Evolutionary conservation across 2,888 invertebrate genomes (phyloP).

Genomic region (Prosapia bicincta): DNA sequence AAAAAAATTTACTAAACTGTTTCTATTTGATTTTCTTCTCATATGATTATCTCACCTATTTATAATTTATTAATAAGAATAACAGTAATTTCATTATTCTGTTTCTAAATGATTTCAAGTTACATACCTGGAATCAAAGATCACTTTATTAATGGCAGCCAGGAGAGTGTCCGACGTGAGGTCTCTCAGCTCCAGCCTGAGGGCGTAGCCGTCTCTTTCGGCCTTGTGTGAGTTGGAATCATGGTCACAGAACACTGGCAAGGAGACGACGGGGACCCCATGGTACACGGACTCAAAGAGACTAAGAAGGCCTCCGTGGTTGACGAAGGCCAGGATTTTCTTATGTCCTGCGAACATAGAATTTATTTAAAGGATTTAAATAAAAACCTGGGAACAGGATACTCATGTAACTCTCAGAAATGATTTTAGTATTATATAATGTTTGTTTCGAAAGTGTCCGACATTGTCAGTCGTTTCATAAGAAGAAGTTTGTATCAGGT

Average conservation of each 20-base stretch:
- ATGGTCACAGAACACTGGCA: conserved; percentile 83
- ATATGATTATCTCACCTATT: background rate
- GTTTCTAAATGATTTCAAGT: too few species aligned
- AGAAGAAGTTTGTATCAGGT: too few species aligned
- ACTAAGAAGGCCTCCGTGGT: conserved; percentile 76
- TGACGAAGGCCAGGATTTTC: conserved; percentile 73
- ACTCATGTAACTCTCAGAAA: too few species aligned
- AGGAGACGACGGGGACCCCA: conserved; percentile 73
- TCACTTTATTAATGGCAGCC: conserved; percentile 66
- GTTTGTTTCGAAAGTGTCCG: too few species aligned
- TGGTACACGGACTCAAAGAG: conserved; percentile 86
- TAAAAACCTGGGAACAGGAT: too few species aligned
- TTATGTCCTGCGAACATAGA: conserved; percentile 64
- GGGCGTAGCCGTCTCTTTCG: conserved; percentile 71
- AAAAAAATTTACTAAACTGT: too few species aligned
- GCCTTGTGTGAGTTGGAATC: conserved; percentile 82
- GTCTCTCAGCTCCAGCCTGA: conserved; percentile 65
- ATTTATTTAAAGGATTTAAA: too few species aligned
- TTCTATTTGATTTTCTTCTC: background rate
- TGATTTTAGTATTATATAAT: too few species aligned
- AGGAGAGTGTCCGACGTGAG: conserved; percentile 66
- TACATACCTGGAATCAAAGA: conserved; percentile 57
- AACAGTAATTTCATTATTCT: background rate
- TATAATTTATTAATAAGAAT: too few species aligned
- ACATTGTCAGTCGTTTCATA: too few species aligned